Evolutionary conservation across 2,797 vertebrate genomes (phyloP), one percentile per base, ranked within the genome.

Genomic region (Botia kubotai): DNA sequence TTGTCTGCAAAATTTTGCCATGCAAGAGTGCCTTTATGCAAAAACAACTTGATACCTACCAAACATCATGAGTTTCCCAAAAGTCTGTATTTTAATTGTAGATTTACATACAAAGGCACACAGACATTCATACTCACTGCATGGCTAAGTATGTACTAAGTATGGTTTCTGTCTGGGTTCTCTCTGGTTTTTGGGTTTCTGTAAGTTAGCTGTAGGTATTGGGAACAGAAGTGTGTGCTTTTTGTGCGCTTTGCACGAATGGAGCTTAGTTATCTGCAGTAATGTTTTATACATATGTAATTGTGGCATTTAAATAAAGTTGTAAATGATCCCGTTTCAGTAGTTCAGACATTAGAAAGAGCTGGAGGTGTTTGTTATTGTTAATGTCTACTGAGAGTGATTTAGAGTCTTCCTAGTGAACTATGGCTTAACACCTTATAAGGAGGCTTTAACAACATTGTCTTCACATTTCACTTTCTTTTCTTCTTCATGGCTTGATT

Each of bases 61-160:
- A 23, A 60, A 46, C 10, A 46, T 46, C 43, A 10, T 23, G 2
- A 46, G 43, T 46, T 46, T 46, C 10, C 43, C 43, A 46, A 46
- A 46, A 46, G 43, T 46, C 43, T 46, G 43, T 46, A 46, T 46
- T 46, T 46, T 11, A 46, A 8, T 46, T 46, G 10, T 39, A 6
- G 36, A 55, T 10, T 65, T 10, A 23, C 13, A 10, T 33, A 19
- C 29, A 79, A 8, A 52, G 8, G 46, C 33, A 33, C 17, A 19
- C 17, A 43, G 14, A 80, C 70, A 67, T 11, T 29, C 62, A 80
- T 36, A 68, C 17, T 33, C 79, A 74, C 36, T 80, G 71, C 79
- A 80, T 74, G 79, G 71, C 71, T 80, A 80, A 80, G 71, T 74
- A 80, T 80, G 50, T 57, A 16, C 1, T 11, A 46, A 46, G 10